Evolutionary conservation across 1,140 invertebrate species (phyloP).

Genomic region (Helicoverpa armigera): DNA sequence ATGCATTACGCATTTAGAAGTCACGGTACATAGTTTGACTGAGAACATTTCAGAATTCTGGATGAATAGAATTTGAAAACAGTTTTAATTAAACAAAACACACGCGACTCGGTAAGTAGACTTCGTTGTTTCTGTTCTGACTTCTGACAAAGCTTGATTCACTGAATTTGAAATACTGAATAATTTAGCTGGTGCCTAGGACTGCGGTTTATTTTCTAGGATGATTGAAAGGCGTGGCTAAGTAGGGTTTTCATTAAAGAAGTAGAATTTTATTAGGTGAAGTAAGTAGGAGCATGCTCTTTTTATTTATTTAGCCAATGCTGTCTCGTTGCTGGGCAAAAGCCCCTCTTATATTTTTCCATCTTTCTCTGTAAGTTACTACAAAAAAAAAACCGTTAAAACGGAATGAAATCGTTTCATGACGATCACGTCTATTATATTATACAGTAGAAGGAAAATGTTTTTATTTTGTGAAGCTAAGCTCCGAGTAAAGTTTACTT

Average conservation of each 20-base stretch:
- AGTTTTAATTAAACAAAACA: slow-evolving; percentile 32
- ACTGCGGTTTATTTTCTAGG: background rate
- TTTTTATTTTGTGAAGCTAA: too few species aligned
- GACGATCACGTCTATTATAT: too few species aligned
- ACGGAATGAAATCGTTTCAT: too few species aligned
- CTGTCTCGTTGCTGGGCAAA: too few species aligned
- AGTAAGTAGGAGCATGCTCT: too few species aligned
- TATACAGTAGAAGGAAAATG: too few species aligned
- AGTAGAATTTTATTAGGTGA: too few species aligned
- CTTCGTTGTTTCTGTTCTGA: slow-evolving; percentile 9
- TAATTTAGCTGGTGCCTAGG: background rate
- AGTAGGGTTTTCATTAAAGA: background rate
- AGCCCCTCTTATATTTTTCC: too few species aligned
- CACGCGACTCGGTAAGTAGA: slow-evolving; percentile 6
- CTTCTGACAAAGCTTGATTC: background rate
- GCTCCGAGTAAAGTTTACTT: too few species aligned
- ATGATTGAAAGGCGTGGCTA: background rate
- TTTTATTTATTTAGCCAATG: too few species aligned
- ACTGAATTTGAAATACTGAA: slow-evolving; percentile 33
- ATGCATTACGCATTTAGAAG: background rate
- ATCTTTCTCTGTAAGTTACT: too few species aligned
- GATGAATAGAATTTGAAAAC: slow-evolving; percentile 15
- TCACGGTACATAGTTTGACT: background rate
- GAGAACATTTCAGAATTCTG: background rate
- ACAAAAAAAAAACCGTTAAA: too few species aligned